Evolutionary conservation across 2,113 vertebrate species (phyloP).

Genomic region (Menidia beryllina): DNA sequence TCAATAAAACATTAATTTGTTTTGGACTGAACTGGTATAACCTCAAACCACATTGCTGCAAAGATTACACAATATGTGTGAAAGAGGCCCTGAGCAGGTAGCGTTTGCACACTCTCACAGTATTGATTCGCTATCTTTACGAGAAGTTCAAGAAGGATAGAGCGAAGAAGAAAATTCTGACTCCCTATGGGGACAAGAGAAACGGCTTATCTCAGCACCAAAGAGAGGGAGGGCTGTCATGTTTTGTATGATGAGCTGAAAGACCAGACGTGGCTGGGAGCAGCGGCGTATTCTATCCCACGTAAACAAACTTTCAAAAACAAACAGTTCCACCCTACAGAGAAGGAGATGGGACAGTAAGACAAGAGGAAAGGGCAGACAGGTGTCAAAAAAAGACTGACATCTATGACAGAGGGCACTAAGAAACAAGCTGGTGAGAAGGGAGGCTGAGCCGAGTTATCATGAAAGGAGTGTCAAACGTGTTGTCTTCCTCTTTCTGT

Average conservation of each 20-base stretch:
- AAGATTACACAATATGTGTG: slow-evolving; percentile 69
- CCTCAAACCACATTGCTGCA: slow-evolving; percentile 55
- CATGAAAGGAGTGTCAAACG: slow-evolving; percentile 50
- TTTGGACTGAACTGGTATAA: slow-evolving; percentile 38
- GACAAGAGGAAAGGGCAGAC: slow-evolving; percentile 70
- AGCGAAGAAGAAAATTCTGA: slow-evolving; percentile 66
- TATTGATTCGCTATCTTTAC: slow-evolving; percentile 79
- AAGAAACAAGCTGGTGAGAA: slow-evolving; percentile 41
- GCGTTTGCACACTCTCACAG: slow-evolving; percentile 48
- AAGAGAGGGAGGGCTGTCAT: slow-evolving; percentile 83
- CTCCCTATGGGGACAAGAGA: slow-evolving; percentile 73
- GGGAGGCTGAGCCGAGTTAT: slow-evolving; percentile 55
- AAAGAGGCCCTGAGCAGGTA: slow-evolving; percentile 68
- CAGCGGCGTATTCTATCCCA: slow-evolving; percentile 75
- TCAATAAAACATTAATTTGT: slow-evolving; percentile 54
- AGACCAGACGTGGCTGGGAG: slow-evolving; percentile 73
- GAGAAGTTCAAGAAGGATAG: slow-evolving; percentile 76
- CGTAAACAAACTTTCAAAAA: slow-evolving; percentile 78
- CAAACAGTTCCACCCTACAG: slow-evolving; percentile 76
- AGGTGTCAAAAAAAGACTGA: slow-evolving; percentile 74
- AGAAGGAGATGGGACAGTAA: slow-evolving; percentile 70
- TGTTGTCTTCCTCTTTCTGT: slow-evolving; percentile 41
- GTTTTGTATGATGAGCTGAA: slow-evolving; percentile 82
- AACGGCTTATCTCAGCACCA: slow-evolving; percentile 77
- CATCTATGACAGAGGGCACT: slow-evolving; percentile 70